Conservation (phyloP, 2,113 vertebrate species). For the Hippocampus zosterae region DNA sequence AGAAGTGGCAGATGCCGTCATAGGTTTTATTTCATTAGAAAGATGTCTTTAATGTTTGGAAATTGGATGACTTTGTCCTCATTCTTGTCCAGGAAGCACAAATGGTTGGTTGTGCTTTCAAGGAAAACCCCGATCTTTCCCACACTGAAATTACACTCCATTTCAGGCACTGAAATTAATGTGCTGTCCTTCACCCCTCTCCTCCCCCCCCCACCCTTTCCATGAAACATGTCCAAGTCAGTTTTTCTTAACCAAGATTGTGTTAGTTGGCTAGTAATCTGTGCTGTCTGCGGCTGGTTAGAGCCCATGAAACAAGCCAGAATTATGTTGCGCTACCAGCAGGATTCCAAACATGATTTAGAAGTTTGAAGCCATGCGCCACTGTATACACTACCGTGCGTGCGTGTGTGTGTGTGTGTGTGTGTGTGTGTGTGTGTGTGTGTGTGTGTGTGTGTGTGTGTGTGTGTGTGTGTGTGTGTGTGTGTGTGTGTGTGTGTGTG, state of each 20-base stretch:
- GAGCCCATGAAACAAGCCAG: constrained; percentile 1
- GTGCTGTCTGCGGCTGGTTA: constrained; percentile 15
- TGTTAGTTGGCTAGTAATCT: constrained; percentile 25
- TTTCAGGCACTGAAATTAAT: constrained; percentile 46
- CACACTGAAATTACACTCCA: constrained; percentile 50
- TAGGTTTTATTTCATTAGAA: constrained; percentile 39
- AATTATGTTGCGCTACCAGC: constrained; percentile 9
- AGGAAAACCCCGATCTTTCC: constrained; percentile 45
- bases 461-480: background rate
- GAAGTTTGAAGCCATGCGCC: background rate
- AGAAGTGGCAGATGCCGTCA: constrained; percentile 26
- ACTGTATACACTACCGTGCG: background rate
- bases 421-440: background rate
- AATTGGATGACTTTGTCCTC: constrained; percentile 33
- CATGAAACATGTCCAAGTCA: constrained; percentile 12
- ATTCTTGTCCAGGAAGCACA: constrained; percentile 55
- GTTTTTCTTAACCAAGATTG: constrained; percentile 24
- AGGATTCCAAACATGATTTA: constrained; percentile 8
- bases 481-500: background rate
- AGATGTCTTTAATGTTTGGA: constrained; percentile 24
- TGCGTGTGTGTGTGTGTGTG: background rate
- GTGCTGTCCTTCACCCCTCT: constrained; percentile 14
- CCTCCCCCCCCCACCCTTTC: constrained; percentile 43
- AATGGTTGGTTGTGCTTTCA: constrained; percentile 56
- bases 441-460: background rate